These are phyloP conservation scores for Hiodon tergisus DNA, from an alignment of 2,113 vertebrate species.

Conservation along the genomic window DNA sequence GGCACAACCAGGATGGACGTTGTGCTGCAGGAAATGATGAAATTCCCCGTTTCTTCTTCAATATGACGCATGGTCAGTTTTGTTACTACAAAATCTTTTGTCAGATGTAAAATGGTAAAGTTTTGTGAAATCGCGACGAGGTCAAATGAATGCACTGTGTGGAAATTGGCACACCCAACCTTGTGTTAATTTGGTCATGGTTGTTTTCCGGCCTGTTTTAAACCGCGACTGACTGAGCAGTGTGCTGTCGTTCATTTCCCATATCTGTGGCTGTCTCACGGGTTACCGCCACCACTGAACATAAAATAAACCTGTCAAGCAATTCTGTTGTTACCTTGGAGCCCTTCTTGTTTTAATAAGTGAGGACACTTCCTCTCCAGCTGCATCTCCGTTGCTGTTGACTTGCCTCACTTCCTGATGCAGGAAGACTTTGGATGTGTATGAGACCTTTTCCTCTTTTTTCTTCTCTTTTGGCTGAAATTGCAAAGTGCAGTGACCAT, in stretches of 20 bases:
- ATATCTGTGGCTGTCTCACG: not conserved
- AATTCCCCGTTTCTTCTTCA: not conserved
- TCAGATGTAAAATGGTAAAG: not conserved
- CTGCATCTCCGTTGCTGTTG: slow-evolving; percentile 35
- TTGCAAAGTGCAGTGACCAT: not conserved
- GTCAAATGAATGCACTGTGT: not conserved
- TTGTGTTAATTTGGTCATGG: no score
- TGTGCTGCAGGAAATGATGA: slow-evolving; percentile 24
- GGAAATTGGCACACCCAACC: not conserved
- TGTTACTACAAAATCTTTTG: not conserved
- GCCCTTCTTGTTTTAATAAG: slow-evolving; percentile 38
- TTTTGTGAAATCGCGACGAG: no score
- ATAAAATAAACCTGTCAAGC: not conserved
- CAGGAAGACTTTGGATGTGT: slow-evolving; percentile 58
- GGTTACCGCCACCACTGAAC: not conserved
- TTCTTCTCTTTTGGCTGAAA: slow-evolving; percentile 49
- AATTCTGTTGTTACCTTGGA: slow-evolving; percentile 39
- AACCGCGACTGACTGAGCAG: no score
- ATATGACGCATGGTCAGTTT: not conserved
- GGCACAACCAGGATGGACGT: slow-evolving; percentile 20
- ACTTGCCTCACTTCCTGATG: slow-evolving; percentile 49
- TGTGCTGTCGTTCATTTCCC: no score
- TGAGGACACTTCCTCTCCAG: slow-evolving; percentile 46
- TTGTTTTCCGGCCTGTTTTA: no score
- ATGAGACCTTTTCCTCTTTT: slow-evolving; percentile 52